Percentiles rank a stretch among this genome's conserved stretches.
Conservation (phyloP, 1,140 invertebrate species). For the Cyclargus thomasi region DNA sequence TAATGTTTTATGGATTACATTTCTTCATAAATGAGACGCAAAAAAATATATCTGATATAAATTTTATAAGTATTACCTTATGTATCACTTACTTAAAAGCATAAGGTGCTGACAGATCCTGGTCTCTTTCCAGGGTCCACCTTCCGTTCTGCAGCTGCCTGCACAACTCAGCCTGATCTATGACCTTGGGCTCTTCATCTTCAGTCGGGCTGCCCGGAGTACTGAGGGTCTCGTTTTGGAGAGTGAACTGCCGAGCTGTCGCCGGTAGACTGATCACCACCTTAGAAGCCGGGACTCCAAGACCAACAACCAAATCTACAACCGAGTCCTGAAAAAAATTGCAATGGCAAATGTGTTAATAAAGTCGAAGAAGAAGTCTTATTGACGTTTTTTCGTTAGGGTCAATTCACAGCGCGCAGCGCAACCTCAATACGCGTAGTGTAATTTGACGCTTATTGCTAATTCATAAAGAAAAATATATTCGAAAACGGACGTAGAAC, state of each 20-base stretch:
- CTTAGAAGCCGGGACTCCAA: constrained; percentile 82
- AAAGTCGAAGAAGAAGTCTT: no score
- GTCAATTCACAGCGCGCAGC: no score
- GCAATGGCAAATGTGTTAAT: no score
- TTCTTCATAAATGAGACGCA: no score
- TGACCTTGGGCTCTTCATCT: constrained; percentile 73
- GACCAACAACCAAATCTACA: constrained; percentile 82
- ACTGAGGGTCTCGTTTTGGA: constrained; percentile 79
- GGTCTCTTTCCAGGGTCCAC: constrained; percentile 86
- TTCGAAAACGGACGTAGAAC: no score
- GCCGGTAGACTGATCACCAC: constrained; percentile 82
- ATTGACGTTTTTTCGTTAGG: no score
- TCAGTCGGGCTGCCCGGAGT: constrained; percentile 80
- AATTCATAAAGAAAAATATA: no score
- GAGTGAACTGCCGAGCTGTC: constrained; percentile 79
- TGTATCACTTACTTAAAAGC: constrained; percentile 80
- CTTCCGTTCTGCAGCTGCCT: constrained; percentile 76
- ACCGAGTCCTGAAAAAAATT: constrained; percentile 79
- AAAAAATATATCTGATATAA: no score
- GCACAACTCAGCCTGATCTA: constrained; percentile 81
- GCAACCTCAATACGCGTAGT: no score
- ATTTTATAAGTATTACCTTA: no score
- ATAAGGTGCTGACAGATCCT: constrained; percentile 86
- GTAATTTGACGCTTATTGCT: no score
- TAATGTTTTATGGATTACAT: no score